phyloP scores from a whole-genome alignment of 2,888 invertebrate genomes.

The Drosophila macrospina region DNA sequence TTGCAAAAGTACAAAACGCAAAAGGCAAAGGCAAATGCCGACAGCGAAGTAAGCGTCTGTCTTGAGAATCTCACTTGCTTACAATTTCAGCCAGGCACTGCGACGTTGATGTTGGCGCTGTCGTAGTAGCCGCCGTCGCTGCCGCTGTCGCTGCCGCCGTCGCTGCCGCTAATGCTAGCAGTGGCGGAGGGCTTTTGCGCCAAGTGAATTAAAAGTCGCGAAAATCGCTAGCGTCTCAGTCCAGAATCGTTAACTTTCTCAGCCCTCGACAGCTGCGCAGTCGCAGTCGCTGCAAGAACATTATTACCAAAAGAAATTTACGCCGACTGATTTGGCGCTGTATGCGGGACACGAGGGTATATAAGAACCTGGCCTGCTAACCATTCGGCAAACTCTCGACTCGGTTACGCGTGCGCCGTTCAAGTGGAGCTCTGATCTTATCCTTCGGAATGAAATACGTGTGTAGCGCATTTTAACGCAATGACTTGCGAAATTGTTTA shows the following conservation, averaged over 20 bases:
- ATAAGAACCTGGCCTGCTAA: constrained; percentile 83
- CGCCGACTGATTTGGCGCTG: constrained; percentile 43
- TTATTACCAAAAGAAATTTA: constrained; percentile 71
- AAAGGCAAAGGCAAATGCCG: constrained; percentile 58
- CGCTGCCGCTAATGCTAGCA: constrained; percentile 10
- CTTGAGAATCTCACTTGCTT: constrained; percentile 57
- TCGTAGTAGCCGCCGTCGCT: constrained; percentile 21
- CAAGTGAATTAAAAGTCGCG: constrained; percentile 59
- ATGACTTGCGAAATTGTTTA: constrained; percentile 24
- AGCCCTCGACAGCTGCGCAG: constrained; percentile 39
- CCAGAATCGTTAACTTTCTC: constrained; percentile 17
- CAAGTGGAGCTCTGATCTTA: constrained; percentile 49
- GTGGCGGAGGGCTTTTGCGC: constrained; percentile 53
- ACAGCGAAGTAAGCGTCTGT: constrained; percentile 50
- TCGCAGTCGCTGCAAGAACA: constrained; percentile 55
- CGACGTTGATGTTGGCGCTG: constrained; percentile 24
- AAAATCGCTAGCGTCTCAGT: constrained; percentile 38
- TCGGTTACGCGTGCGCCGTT: constrained; percentile 81
- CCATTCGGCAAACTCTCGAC: constrained; percentile 78
- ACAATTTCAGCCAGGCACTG: constrained; percentile 58
- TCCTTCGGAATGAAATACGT: constrained; percentile 64
- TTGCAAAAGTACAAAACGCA: constrained; percentile 49
- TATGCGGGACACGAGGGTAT: constrained; percentile 82
- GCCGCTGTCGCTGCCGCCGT: constrained; percentile 22
- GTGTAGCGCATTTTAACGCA: constrained; percentile 24